Conservation (phyloP, 1,140 invertebrate species). For the Drosophila grimshawi region DNA sequence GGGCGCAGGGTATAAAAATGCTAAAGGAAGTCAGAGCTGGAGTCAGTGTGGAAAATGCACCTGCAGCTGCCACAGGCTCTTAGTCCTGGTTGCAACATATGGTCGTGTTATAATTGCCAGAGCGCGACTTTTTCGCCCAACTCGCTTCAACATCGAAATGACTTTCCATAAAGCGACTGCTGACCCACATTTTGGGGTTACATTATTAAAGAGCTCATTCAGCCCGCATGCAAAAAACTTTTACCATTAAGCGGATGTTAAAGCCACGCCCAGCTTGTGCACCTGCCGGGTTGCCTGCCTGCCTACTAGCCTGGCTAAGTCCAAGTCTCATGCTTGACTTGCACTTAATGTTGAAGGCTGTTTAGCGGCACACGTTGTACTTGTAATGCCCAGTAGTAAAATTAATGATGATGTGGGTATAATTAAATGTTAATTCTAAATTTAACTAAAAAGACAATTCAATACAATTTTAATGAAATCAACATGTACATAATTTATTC, state of each 20-base stretch:
- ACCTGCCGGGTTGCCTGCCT: slow-evolving; percentile 6
- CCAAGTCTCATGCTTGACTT: slow-evolving; percentile 43
- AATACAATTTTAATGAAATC: no score
- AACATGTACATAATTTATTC: no score
- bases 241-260: slow-evolving; percentile 51
- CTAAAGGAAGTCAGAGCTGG: neutral
- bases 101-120: slow-evolving; percentile 75
- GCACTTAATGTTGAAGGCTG: slow-evolving; percentile 50
- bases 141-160: slow-evolving; percentile 50
- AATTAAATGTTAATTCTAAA: neutral
- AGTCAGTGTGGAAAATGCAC: slow-evolving; percentile 52
- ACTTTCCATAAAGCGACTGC: slow-evolving; percentile 67
- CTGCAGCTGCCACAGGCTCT: slow-evolving; percentile 74
- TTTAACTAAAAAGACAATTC: no score
- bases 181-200: slow-evolving; percentile 60
- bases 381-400: slow-evolving; percentile 1
- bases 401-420: neutral
- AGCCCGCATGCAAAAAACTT: slow-evolving; percentile 44
- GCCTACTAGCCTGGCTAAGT: slow-evolving; percentile 23
- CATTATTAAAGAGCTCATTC: slow-evolving; percentile 51
- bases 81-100: slow-evolving; percentile 70
- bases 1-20: no score
- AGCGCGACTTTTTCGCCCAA: slow-evolving; percentile 35
- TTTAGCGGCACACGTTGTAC: slow-evolving; percentile 33
- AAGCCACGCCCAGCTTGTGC: slow-evolving; percentile 47